Evolutionary conservation across 1,140 invertebrate species (phyloP), one percentile per base, ranked within the genome.

Genomic region (Trigoniulus corallinus): DNA sequence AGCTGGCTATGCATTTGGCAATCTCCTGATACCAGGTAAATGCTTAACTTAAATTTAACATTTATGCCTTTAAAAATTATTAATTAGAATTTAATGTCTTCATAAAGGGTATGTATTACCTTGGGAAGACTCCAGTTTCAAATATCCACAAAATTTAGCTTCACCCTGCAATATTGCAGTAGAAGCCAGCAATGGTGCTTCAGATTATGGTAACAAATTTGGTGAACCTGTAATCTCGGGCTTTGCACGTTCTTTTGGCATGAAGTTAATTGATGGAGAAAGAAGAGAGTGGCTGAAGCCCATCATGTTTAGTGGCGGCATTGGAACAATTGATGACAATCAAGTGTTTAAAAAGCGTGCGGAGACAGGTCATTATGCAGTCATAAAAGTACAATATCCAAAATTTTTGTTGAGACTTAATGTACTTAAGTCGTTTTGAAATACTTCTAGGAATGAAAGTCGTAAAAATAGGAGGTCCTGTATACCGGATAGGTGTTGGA

Each of bases 151-250:
- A 15, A 95, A 95, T 55, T 89, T 98, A 73, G 92, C 93, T 7
- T 68, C 74, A 1, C 88, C 94, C 0, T 67, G 91, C 4, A 80
- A 89, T 63, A 79, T 93, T 49, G 76, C 88, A 29, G 80, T 98
- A 27, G 88, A 97, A 69, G 94, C 93, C 0, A 94, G 88, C 64
- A 95, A 98, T 67, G 94, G 94, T 10, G 93, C 93, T 13, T 96
- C 91, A 0, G 94, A 98, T 69, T 98, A 98, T 71, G 94, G 94
- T 3, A 98, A 98, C 64, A 98, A 98, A 71, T 98, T 98, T 72
- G 94, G 93, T 1, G 94, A 98, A 65, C 94, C 94, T 2, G 72
- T 98, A 1, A 77, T 98, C 49, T 68, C 73, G 59, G 94, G 94
- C 23, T 98, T 97, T 67, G 78, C 83, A 0, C 74, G 93, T 49